Conservation (phyloP, 2,888 invertebrate species). For the Rhyacophila evoluta region DNA sequence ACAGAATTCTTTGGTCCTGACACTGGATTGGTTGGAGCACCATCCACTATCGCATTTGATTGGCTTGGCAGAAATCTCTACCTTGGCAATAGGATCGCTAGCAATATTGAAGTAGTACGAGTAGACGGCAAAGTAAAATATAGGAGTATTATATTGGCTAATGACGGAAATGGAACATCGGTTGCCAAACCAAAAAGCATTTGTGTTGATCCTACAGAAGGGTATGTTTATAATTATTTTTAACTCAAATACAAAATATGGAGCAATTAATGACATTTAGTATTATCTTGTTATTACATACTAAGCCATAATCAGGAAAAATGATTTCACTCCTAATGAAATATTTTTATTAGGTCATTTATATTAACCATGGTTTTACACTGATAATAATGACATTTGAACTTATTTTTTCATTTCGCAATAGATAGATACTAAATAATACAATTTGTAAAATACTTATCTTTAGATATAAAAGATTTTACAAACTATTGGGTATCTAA, state of each 20-base stretch:
- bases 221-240: constrained; percentile 67
- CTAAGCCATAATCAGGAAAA: too few species aligned
- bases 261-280: too few species aligned
- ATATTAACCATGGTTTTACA: too few species aligned
- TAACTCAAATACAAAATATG: not conserved
- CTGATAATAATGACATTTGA: too few species aligned
- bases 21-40: constrained; percentile 90
- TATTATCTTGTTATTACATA: too few species aligned
- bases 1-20: constrained; percentile 85
- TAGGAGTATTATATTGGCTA: constrained; percentile 87
- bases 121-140: constrained; percentile 88
- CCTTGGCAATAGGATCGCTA: constrained; percentile 89
- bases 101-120: constrained; percentile 90
- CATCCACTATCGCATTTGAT: constrained; percentile 93
- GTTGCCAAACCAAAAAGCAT: constrained; percentile 90
- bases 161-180: constrained; percentile 87
- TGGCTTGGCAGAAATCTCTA: constrained; percentile 97
- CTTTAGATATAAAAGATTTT: too few species aligned
- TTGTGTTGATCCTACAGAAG: constrained; percentile 92
- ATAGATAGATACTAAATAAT: too few species aligned
- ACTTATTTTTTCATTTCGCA: too few species aligned
- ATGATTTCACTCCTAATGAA: too few species aligned
- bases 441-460: too few species aligned
- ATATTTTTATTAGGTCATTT: too few species aligned
- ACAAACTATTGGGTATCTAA: too few species aligned